Evolutionary conservation across 2,888 invertebrate species (phyloP).

Genomic region (Volucella inflata): DNA sequence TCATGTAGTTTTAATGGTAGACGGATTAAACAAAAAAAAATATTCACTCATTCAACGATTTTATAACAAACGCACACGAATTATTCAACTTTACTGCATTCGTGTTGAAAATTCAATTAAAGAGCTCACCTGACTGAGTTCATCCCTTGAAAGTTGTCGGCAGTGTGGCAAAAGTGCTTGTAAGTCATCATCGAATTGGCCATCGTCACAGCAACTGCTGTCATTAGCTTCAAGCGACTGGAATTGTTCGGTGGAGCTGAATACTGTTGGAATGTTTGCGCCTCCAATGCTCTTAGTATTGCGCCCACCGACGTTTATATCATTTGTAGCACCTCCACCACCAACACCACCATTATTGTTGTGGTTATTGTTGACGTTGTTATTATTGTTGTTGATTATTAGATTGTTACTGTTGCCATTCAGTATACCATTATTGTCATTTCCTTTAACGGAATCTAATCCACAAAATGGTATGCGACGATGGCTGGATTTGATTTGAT

Average conservation of each 20-base stretch:
- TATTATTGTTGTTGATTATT: conserved; percentile 71
- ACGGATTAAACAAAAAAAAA: conserved; percentile 13
- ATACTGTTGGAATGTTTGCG: conserved; percentile 56
- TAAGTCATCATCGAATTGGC: conserved; percentile 82
- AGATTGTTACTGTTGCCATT: conserved; percentile 70
- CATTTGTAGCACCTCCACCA: conserved; percentile 72
- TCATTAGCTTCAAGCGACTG: conserved; percentile 81
- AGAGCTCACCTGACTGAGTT: conserved; percentile 83
- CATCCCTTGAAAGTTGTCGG: conserved; percentile 82
- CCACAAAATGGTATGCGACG: conserved; percentile 81
- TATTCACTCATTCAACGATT: not conserved
- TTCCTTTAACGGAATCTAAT: conserved; percentile 80
- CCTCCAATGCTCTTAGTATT: conserved; percentile 66
- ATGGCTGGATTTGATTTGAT: conserved; percentile 77
- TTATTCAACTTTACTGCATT: not conserved
- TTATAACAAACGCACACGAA: not conserved
- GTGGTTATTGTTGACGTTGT: conserved; percentile 40
- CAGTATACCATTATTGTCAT: conserved; percentile 79
- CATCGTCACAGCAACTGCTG: conserved; percentile 80
- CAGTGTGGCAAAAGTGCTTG: conserved; percentile 83
- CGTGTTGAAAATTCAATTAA: conserved; percentile 43
- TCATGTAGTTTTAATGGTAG: not conserved
- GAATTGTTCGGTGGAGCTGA: conserved; percentile 77
- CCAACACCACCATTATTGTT: conserved; percentile 45
- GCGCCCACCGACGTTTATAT: conserved; percentile 55